Evolutionary conservation across 2,888 invertebrate genomes (phyloP).

Genomic region (Patella depressa): DNA sequence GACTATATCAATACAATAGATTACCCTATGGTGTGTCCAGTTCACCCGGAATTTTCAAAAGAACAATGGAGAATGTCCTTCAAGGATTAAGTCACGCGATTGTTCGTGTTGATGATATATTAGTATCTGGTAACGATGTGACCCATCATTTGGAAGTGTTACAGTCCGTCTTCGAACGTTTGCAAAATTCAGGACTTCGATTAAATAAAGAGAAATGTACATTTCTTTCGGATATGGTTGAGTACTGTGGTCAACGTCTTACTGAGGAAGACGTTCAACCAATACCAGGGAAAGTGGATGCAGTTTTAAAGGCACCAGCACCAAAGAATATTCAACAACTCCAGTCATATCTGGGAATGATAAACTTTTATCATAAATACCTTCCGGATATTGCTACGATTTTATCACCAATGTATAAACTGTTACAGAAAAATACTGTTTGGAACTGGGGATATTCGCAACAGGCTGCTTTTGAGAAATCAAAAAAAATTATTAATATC

Average conservation of each 20-base stretch:
- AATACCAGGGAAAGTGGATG: slow-evolving; percentile 40
- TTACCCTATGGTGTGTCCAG: slow-evolving; percentile 36
- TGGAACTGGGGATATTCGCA: slow-evolving; percentile 36
- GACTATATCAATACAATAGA: slow-evolving; percentile 36
- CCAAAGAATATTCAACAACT: slow-evolving; percentile 47
- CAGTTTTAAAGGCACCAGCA: slow-evolving; percentile 46
- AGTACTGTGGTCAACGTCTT: slow-evolving; percentile 23
- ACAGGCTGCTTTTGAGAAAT: slow-evolving; percentile 30
- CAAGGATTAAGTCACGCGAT: slow-evolving; percentile 30
- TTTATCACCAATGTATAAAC: slow-evolving; percentile 24
- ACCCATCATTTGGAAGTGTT: slow-evolving; percentile 13
- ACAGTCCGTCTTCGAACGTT: not conserved
- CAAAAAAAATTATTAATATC: slow-evolving; percentile 41
- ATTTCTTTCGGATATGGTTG: slow-evolving; percentile 10
- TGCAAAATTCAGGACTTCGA: slow-evolving; percentile 7
- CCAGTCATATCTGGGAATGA: slow-evolving; percentile 34
- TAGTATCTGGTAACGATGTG: slow-evolving; percentile 20
- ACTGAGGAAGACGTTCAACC: slow-evolving; percentile 30
- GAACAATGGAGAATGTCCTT: slow-evolving; percentile 39
- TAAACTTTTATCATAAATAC: slow-evolving; percentile 15
- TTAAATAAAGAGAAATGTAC: slow-evolving; percentile 20
- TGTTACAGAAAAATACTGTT: slow-evolving; percentile 30
- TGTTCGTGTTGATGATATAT: slow-evolving; percentile 43
- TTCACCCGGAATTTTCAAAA: slow-evolving; percentile 37
- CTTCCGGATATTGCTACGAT: slow-evolving; percentile 8